Evolutionary conservation across 2,888 invertebrate genomes (phyloP).

Genomic region (Omphaloscelis lunosa): DNA sequence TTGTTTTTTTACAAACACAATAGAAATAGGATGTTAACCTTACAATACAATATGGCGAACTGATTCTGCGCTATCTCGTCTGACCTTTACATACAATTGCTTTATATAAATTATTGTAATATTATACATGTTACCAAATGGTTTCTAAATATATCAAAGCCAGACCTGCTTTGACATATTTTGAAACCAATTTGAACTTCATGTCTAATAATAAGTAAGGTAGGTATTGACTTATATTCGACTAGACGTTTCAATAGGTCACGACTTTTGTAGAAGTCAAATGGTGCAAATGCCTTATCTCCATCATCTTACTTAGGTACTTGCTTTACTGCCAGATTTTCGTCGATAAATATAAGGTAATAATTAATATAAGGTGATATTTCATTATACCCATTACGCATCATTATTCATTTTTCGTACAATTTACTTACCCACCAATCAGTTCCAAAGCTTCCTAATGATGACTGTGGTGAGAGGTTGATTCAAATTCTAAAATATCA

Average conservation of each 20-base stretch:
- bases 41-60: conserved; percentile 47
- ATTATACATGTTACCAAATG: conserved; percentile 13
- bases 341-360: not conserved
- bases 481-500: conserved; percentile 11
- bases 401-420: not conserved
- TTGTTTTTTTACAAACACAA: conserved; percentile 13
- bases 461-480: not conserved
- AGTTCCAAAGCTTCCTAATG: no score
- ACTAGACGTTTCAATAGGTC: conserved; percentile 16
- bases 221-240: conserved; percentile 12
- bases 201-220: not conserved
- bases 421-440: not conserved
- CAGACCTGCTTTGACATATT: no score
- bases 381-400: not conserved
- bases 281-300: not conserved
- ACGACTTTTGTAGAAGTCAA: conserved; percentile 7
- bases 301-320: not conserved
- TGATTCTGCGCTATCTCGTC: conserved; percentile 49
- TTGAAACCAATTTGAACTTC: not conserved
- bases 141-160: conserved; percentile 29
- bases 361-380: not conserved
- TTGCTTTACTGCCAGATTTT: not conserved
- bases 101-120: conserved; percentile 34
- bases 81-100: conserved; percentile 51
- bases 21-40: conserved; percentile 39